Evolutionary conservation across 2,888 invertebrate species (phyloP).

Genomic region (Lithophane semibrunnea): DNA sequence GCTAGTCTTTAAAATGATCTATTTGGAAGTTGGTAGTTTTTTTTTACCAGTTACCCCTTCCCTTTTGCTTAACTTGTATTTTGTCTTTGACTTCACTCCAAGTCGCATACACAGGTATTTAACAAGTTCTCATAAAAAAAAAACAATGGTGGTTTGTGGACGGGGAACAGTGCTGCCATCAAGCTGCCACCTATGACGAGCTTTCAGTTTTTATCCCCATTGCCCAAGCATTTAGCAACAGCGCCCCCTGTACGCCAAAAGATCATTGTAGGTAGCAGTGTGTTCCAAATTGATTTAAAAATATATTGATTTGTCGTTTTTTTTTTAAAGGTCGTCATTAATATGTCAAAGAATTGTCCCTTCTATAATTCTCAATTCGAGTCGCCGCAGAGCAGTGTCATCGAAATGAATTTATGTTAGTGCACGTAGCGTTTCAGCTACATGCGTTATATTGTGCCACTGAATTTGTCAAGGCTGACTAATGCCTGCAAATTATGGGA

Average conservation of each 20-base stretch:
- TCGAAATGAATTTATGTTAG: constrained; percentile 69
- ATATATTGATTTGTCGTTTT: too few relatives aligned
- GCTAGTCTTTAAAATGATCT: too few relatives aligned
- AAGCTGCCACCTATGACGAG: neutral
- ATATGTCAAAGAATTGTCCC: constrained; percentile 40
- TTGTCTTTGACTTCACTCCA: too few relatives aligned
- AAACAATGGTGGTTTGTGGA: neutral
- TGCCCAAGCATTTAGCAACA: neutral
- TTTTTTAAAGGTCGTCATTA: neutral
- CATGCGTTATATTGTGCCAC: constrained; percentile 62
- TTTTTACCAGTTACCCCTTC: too few relatives aligned
- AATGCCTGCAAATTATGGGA: constrained; percentile 65
- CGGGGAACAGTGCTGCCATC: neutral
- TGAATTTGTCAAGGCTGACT: constrained; percentile 69
- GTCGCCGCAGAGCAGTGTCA: constrained; percentile 57
- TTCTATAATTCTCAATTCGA: constrained; percentile 41
- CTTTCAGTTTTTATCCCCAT: neutral
- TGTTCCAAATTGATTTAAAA: neutral
- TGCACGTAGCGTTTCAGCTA: constrained; percentile 59
- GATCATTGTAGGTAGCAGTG: neutral
- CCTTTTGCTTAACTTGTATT: too few relatives aligned
- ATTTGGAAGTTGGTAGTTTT: too few relatives aligned
- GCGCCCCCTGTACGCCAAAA: neutral
- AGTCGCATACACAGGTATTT: too few relatives aligned
- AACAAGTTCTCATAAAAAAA: too few relatives aligned